Base-by-base conservation (phyloP, 2,888 invertebrate species). In the Conchocele bisecta region DNA sequence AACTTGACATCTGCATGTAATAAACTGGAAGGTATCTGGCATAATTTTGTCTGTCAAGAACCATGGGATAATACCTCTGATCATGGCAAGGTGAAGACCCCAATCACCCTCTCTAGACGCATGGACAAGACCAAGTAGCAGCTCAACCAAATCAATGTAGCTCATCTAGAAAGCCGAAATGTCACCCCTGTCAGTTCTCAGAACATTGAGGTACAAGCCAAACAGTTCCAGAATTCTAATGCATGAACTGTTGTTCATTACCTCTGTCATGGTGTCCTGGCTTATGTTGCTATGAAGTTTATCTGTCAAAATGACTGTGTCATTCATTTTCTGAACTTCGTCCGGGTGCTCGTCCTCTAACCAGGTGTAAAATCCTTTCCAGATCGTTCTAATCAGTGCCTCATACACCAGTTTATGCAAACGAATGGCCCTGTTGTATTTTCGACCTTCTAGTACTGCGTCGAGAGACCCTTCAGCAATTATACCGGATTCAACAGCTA, bases 31-130 rank as follows among this genome's bases (percentile, higher is more conserved):
- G 41, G 44, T 76, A 82, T 11, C 79, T 31, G 17, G 82, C 75
- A 53, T 83, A 81, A 53, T 83, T n/a, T n/a, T n/a, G n/a, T n/a
- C n/a, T n/a, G n/a, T n/a, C 83, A 82, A 83, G 37, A 59, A 70
- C 75, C 75, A 82, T 15, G 70, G 81, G 29, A 81, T 71, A 65
- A 81, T 64, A 3, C 5, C 17, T 17, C 59, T 11, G 11, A 81
- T 71, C 3, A 59, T 35, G 22, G 31, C 17, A 6, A 83, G 68
- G 42, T 81, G 81, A 15, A 79, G n/a, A n/a, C n/a, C n/a, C n/a
- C n/a, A n/a, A n/a, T n/a, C n/a, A n/a, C n/a, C n/a, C n/a, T n/a
- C n/a, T n/a, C n/a, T n/a, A n/a, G n/a, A n/a, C n/a, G n/a, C n/a
- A n/a, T n/a, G n/a, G n/a, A n/a, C n/a, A n/a, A n/a, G n/a, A n/a